Base-by-base conservation (phyloP, 1,140 invertebrate species). In the Rhizoglyphus robini region DNA sequence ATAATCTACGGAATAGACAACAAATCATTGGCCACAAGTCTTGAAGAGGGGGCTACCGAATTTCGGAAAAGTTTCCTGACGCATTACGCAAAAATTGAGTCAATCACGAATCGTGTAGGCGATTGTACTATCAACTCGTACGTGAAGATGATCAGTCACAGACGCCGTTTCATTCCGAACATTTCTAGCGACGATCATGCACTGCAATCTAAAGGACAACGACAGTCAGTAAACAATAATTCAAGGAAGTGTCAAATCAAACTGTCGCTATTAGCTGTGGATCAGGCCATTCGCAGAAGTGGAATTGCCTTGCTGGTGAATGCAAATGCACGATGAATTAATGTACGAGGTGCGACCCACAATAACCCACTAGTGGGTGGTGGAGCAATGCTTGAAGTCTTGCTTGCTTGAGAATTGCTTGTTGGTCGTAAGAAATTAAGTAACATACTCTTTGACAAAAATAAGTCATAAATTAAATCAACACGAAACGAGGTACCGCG, bases 1-100 rank as follows among this genome's bases (percentile, higher is more conserved):
- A 91, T 99, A 69, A 86, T 99, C 57, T 98, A 98, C 76, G 95
- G 95, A n/a, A 97, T 97, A 83, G 90, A 93, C 13, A 79, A 83
- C 15, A 88, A 85, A 72, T 81, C 87, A 0, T 78, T 99, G n/a
- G 82, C 85, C 0, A 85, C 92, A 66, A 82, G 85, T 62, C 76
- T 98, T 23, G 83, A 90, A 75, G 76, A 83, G 54, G 87, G 94
- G 71, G 93, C 94, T 0, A 78, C 78, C 2, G 76, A 82, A 36
- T 87, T 96, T 75, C 84, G 88, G 69, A 83, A 86, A 65, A 81
- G 82, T 3, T 99, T 99, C 74, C 30, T 67, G 36, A 36, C 63
- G 25, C 61, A 61, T 65, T 67, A 71, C 69, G 11, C 67, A 79
- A 78, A 73, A 18, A 72, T 83, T 34, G 79, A 82, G 70, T 72